Evolutionary conservation across 2,797 vertebrate species (phyloP), one percentile per base, ranked within the genome.

Genomic region (Esox masquinongy): DNA sequence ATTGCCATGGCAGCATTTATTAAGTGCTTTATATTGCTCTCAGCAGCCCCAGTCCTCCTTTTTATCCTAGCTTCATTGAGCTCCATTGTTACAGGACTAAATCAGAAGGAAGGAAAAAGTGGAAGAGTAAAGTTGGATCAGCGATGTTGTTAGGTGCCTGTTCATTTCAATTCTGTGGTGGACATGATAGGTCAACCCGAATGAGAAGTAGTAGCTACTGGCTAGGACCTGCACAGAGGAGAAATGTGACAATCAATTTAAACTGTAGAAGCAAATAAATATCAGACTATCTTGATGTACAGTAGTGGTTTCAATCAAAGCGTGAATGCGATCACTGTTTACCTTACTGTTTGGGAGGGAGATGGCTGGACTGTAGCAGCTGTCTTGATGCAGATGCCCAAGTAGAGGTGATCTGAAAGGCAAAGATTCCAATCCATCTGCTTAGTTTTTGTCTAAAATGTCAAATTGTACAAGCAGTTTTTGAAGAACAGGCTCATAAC

Each of bases 231-330:
- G n/a, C 19, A 36, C 31, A 43, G 14, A 68, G 63, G 74, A 34
- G 34, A 11, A 22, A 51, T 34, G 26, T n/a, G 17, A 51, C 43
- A 19, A 68, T 51, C 29, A 39, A 67, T 70, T 51, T 67, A 34
- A 51, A 39, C 29, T 43, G 51, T 12, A 11, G 29, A 36, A 16
- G 16, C 36, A 36, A 43, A 75, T 68, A 66, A 24, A 75, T 59
- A 68, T 29, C 66, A 75, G 66, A 51, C n/a, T 31, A 39, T 68
- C 67, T 39, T 67, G 73, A n/a, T 17, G 26, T 26, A 47, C 15
- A 11, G 63, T 24, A 24, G 72, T 39, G 22, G 4, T 7, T 47
- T 43, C 12, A 43, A 59, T 56, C 66, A 75, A 53, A 8, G 19
- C n/a, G 56, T 26, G 36, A 39, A 75, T 69, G 66, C 36, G 64